Conservation (phyloP, 2,113 vertebrate genomes). For the Diadophis punctatus region DNA sequence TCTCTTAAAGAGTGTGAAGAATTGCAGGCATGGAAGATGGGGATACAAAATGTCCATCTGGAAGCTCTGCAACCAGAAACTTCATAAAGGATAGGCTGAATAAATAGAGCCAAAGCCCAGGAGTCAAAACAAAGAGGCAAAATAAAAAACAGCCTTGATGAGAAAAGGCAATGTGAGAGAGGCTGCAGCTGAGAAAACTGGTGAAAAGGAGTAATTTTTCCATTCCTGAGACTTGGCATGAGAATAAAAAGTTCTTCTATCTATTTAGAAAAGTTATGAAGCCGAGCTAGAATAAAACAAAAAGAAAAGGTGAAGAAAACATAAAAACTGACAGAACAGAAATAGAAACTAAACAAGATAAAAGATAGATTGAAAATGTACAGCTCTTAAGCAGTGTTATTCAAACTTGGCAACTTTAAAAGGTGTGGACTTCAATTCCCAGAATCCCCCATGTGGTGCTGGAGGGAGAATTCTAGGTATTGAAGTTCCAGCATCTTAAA, state of each 20-base stretch:
- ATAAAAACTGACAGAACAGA: background rate
- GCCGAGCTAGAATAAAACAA: background rate
- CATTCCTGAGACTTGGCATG: background rate
- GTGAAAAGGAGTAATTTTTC: background rate
- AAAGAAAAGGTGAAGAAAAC: background rate
- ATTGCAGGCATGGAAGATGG: background rate
- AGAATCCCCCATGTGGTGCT: background rate
- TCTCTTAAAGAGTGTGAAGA: background rate
- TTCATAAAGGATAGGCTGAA: background rate
- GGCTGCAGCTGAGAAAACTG: background rate
- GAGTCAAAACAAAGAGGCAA: background rate
- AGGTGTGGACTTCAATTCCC: background rate
- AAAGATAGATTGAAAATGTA: background rate
- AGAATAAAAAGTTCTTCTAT: background rate
- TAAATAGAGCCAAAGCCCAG: background rate
- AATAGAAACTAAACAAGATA: background rate
- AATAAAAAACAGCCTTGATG: background rate
- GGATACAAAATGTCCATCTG: background rate
- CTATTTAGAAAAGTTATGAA: background rate
- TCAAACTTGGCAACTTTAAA: background rate
- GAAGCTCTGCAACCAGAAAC: background rate
- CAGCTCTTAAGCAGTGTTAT: background rate
- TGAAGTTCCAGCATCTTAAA: background rate
- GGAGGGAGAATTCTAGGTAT: background rate
- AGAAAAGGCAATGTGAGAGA: background rate